Base-by-base conservation (phyloP, 2,113 vertebrate genomes). In the Cygnus atratus region DNA sequence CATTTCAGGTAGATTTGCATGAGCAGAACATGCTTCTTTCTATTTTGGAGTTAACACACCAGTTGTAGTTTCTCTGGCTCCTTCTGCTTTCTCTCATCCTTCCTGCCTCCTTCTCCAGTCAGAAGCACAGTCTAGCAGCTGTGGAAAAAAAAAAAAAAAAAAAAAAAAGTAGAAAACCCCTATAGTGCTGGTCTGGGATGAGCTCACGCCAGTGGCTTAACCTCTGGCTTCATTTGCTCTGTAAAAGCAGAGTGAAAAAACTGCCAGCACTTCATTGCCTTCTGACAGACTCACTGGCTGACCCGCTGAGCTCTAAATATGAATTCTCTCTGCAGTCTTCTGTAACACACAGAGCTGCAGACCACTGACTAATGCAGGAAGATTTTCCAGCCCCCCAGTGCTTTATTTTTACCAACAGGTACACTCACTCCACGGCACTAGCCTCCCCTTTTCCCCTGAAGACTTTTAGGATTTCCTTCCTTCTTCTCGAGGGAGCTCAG, bases 331-430 rank as follows among this genome's bases (percentile, higher is more conserved):
- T 71, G 39, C 66, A 35, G 14, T 54, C 68, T 88, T 48, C 71
- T 35, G 61, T 79, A 70, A 88, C 71, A 68, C 13, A 14, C 48
- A 59, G 16, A 76, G 65, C 39, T 48, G 35, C 63, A 76, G 65
- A 31, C 58, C 39, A 41, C 0, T 43, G 65, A 28, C n/a, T 8
- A 15, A 26, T 0, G 0, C 39, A 76, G 48, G 43, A 89, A 75
- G 57, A 2, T 75, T 54, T 58, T 65, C 35, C 78, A 0, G 8
- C 3, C 48, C 31, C 35, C 83, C 39, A 79, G 8, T 11, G 5
- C 28, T 78, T 31, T n/a, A 6, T n/a, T 92, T 84, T 66, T 59
- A n/a, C 41, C 48, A 22, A 41, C 28, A 85, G 33, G 41, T 71
- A 73, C 25, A 3, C 25, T 78, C 7, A 16, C 3, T 8, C 37